phyloP scores from a whole-genome alignment of 2,888 invertebrate species.

The Gibbula magus region DNA sequence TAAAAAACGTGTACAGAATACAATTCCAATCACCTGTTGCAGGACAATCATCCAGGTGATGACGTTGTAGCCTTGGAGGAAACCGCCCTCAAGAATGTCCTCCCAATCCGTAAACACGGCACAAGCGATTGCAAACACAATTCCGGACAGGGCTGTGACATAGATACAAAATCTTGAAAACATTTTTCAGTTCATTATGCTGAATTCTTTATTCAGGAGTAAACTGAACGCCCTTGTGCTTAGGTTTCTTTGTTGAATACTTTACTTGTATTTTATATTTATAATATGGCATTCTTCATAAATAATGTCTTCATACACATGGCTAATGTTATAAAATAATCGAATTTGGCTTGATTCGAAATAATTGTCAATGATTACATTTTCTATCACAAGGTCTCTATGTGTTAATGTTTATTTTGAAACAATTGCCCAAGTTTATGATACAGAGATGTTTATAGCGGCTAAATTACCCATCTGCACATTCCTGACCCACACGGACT shows the following conservation, averaged over 20 bases:
- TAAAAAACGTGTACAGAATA: neutral
- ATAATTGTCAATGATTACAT: no score
- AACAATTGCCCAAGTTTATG: no score
- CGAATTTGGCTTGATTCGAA: no score
- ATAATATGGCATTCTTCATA: no score
- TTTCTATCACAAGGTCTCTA: no score
- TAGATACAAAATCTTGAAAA: neutral
- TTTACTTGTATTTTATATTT: no score
- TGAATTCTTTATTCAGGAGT: no score
- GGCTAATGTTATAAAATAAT: no score
- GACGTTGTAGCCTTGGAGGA: slow-evolving; percentile 77
- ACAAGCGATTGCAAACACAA: slow-evolving; percentile 62
- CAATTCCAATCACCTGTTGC: slow-evolving; percentile 36
- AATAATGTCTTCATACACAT: no score
- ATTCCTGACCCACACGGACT: slow-evolving; percentile 77
- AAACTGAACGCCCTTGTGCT: no score
- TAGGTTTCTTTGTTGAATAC: no score
- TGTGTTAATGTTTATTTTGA: neutral
- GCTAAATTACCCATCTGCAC: slow-evolving; percentile 75
- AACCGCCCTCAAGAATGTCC: slow-evolving; percentile 74
- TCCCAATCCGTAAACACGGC: slow-evolving; percentile 74
- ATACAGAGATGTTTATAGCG: neutral
- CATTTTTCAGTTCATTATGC: no score
- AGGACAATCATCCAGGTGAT: slow-evolving; percentile 49
- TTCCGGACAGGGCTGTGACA: slow-evolving; percentile 36